Conservation (phyloP, 2,888 invertebrate species). For the Pimpla rufipes region DNA sequence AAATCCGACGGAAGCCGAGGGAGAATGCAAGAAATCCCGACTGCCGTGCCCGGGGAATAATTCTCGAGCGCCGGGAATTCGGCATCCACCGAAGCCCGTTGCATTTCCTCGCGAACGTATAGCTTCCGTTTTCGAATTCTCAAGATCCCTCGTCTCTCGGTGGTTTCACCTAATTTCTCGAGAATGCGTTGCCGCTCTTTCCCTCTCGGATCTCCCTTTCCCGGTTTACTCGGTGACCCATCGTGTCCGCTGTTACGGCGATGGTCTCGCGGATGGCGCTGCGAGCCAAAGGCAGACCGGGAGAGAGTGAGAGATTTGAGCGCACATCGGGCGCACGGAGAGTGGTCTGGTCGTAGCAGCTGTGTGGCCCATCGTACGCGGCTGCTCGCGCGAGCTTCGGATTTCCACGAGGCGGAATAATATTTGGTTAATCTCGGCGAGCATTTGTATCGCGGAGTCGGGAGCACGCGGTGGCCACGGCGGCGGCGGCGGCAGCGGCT, state of each 20-base stretch:
- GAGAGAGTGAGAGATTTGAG: background rate
- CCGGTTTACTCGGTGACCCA: background rate
- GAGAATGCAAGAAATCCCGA: too few species aligned
- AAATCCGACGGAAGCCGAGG: too few species aligned
- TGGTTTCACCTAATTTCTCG: constrained; percentile 54
- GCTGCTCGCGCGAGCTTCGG: background rate
- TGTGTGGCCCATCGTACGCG: too few species aligned
- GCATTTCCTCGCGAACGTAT: constrained; percentile 12
- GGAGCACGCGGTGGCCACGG: background rate
- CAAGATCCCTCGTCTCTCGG: constrained; percentile 6
- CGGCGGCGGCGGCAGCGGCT: background rate
- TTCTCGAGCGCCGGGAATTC: constrained; percentile 4
- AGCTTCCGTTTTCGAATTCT: constrained; percentile 19
- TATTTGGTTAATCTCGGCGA: constrained; percentile 39
- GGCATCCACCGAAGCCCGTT: background rate
- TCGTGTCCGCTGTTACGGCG: background rate
- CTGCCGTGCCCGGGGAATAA: too few species aligned
- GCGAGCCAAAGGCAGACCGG: constrained; percentile 6
- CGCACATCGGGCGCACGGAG: background rate
- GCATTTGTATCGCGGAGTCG: constrained; percentile 27
- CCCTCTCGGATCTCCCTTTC: background rate
- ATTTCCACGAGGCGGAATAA: background rate
- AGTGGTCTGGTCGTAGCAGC: background rate
- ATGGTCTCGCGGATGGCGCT: background rate
- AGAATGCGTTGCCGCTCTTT: constrained; percentile 33